A percentile compares a stretch with the other conserved stretches of the same genome.
These are phyloP conservation scores for Narcine bancroftii DNA, from an alignment of 2,113 vertebrate species.

Conservation along the genomic window DNA sequence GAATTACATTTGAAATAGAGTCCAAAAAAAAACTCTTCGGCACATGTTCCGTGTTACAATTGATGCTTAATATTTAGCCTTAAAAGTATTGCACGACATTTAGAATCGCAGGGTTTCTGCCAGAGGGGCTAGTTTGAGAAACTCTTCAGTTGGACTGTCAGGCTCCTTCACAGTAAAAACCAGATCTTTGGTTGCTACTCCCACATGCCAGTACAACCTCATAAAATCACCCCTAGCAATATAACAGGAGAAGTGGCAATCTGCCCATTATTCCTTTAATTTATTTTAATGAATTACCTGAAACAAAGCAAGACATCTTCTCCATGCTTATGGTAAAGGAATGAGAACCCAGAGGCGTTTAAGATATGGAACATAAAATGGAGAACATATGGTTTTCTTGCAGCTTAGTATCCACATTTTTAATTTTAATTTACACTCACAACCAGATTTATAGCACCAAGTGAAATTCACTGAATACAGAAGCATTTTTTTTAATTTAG, in stretches of 20 bases:
- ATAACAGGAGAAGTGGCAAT: slow-evolving; percentile 31
- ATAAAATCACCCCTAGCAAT: slow-evolving; percentile 27
- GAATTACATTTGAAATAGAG: not conserved
- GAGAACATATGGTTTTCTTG: slow-evolving; percentile 23
- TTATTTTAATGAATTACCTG: slow-evolving; percentile 36
- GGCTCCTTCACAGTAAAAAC: not conserved
- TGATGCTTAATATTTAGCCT: not conserved
- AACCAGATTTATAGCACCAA: not conserved
- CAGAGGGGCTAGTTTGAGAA: not conserved
- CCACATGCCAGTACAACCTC: slow-evolving; percentile 25
- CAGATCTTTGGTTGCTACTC: not conserved
- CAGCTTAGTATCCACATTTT: slow-evolving; percentile 27
- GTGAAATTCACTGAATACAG: not conserved
- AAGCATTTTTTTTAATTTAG: not conserved
- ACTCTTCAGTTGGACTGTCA: not conserved
- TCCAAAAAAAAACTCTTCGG: too few relatives aligned
- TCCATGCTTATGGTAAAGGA: slow-evolving; percentile 31
- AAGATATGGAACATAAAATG: slow-evolving; percentile 32
- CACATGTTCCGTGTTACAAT: not conserved
- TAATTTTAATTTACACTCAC: slow-evolving; percentile 25
- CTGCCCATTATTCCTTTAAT: slow-evolving; percentile 34
- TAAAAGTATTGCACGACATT: not conserved
- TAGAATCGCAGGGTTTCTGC: not conserved
- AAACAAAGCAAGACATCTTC: slow-evolving; percentile 35
- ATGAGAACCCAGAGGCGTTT: slow-evolving; percentile 32